Evolutionary conservation across 2,113 vertebrate species (phyloP), one percentile per base, ranked within the genome.

Genomic region (Hippoglossus stenolepis): DNA sequence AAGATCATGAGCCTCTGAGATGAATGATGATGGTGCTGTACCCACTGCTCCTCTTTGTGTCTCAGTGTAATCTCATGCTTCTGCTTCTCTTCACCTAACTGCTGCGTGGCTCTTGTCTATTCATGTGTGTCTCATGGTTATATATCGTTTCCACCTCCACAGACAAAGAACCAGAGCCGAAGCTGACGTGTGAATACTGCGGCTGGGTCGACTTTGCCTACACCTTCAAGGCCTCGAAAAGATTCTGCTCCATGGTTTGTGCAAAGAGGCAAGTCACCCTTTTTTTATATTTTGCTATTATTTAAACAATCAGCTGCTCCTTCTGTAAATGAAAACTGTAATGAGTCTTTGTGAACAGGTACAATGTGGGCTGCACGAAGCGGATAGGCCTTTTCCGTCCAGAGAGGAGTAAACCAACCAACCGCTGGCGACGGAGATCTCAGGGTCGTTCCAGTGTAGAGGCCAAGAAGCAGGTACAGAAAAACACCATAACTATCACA

Each of bases 191-290:
- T 63, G 98, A 99, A 80, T 96, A 98, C 87, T 99, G 98, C 2
- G 97, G 98, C 70, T 96, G 96, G 85, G 96, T 98, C 2, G 97
- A 98, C 92, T 97, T 98, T 21, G 97, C 97, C 21, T 97, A 96
- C 92, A 98, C 97, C 26, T 99, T 99, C 93, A 98, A 98, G 92
- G 95, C 97, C 79, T 97, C 98, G 0, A 99, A 99, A 86, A 94
- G 97, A 35, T 99, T 99, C 90, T 99, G 98, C 78, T 99, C 98
- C 12, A 95, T 97, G 95, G 97, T 97, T 3, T 99, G 98, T 80
- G 97, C 98, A 14, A 99, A 99, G 87, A 96, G 97, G 98, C 94
- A 83, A 79, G 80, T 62, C 23, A 23, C 18, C 18, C 9, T 67
- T 57, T 38, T 70, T 65, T 51, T 31, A 45, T 20, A 53, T 12